These are phyloP conservation scores for Elegia similella DNA, from an alignment of 2,888 invertebrate genomes.

Conservation along the genomic window DNA sequence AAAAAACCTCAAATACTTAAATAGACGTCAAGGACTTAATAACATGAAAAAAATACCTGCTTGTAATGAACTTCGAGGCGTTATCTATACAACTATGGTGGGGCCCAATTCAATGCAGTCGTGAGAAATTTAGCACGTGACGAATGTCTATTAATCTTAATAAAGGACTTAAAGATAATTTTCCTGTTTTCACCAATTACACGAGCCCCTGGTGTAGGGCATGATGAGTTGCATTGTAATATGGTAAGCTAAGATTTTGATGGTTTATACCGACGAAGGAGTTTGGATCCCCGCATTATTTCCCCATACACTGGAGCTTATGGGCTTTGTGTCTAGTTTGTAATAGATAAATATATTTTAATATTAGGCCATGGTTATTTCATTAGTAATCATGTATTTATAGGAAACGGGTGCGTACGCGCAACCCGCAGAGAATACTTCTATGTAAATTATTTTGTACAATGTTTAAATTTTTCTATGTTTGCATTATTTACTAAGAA, in stretches of 20 bases:
- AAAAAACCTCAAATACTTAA: too few relatives aligned
- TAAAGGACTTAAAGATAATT: background rate
- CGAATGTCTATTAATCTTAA: background rate
- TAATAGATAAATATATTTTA: constrained; percentile 63
- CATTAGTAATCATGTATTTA: constrained; percentile 50
- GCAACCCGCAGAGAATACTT: constrained; percentile 39
- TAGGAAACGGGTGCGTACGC: constrained; percentile 35
- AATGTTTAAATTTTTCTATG: constrained; percentile 59
- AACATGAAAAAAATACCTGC: too few relatives aligned
- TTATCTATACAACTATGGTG: background rate
- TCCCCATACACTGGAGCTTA: constrained; percentile 33
- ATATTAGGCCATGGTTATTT: constrained; percentile 55
- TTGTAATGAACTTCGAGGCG: background rate
- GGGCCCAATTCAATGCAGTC: background rate
- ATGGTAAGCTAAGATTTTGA: background rate
- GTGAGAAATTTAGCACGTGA: background rate
- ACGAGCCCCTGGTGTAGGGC: background rate
- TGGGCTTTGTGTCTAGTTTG: constrained; percentile 46
- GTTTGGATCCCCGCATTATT: constrained; percentile 20
- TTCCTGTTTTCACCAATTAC: background rate
- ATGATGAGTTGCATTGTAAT: background rate
- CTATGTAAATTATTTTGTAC: constrained; percentile 74
- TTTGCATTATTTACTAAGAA: constrained; percentile 68
- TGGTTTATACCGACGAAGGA: background rate
- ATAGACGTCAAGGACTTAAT: too few relatives aligned